Base-by-base conservation (phyloP, 2,797 vertebrate genomes). In the Pyrocephalus nanus region DNA sequence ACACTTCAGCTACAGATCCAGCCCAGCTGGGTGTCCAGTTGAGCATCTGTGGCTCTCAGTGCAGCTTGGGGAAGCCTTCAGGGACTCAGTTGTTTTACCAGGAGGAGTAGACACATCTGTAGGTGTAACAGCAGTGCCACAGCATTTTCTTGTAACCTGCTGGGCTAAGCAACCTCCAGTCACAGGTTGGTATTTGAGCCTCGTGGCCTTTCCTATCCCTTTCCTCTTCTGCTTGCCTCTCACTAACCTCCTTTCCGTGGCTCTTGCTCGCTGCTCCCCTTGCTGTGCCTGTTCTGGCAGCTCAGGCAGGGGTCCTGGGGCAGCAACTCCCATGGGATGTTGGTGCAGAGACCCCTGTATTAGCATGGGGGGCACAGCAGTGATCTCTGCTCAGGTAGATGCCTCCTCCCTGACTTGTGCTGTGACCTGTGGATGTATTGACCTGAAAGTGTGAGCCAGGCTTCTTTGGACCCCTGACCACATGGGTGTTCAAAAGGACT, bases 381-480 rank as follows among this genome's bases (percentile, higher is more conserved):
- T 5, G 40, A 25, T 22, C 8, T 12, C 40, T 87, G 11, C n/a
- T 60, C 1, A 2, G 17, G 38, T 0, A n/a, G 36, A 13, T 60
- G 29, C 8, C 38, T 82, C n/a, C 43, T 70, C 20, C 40, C 54
- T 64, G 15, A 51, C 23, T 30, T 11, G 6, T 60, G 32, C 53
- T 67, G 22, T 27, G 14, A 58, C 38, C 23, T 19, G 26, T 9
- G 48, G 15, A 57, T 0, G 0, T n/a, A 3, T 14, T 47, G 40
- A 6, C 6, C 38, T 88, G 8, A 8, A 85, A 48, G 4, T 4
- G 5, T 12, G 11, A 80, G 11, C n/a, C 43, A 58, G 30, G 25
- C 12, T 74, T 70, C 43, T 73, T 6, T 32, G 11, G 42, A n/a
- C 21, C 12, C 6, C 54, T 66, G 40, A 32, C 16, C 57, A 23